These are phyloP conservation scores for Mus spicilegus DNA, from an alignment of 2,113 vertebrate genomes.

Conservation along the genomic window DNA sequence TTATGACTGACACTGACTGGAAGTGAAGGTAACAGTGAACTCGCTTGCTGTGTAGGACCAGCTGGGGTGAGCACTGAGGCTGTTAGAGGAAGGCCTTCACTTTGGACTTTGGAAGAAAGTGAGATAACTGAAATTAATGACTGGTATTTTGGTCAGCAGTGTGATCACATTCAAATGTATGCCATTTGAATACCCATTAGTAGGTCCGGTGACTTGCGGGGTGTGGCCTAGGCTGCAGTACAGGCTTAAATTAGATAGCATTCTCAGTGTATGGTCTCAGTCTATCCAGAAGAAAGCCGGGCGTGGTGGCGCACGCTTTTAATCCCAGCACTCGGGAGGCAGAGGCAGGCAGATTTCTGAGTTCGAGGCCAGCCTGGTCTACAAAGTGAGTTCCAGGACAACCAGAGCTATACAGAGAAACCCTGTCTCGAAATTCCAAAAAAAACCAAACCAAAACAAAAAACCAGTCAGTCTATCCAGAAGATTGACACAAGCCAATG, in stretches of 20 bases:
- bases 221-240: neutral
- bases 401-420: too few relatives aligned
- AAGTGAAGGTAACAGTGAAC: neutral
- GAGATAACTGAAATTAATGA: constrained; percentile 10
- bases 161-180: constrained; percentile 10
- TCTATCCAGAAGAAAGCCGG: neutral
- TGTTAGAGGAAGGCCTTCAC: neutral
- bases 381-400: too few relatives aligned
- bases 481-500: neutral
- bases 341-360: too few relatives aligned
- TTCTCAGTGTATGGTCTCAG: neutral
- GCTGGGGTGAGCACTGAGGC: neutral
- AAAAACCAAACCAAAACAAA: too few relatives aligned
- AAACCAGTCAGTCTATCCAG: neutral
- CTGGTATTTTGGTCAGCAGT: neutral
- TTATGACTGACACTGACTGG: neutral
- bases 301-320: too few relatives aligned
- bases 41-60: neutral
- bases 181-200: constrained; percentile 1
- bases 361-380: too few relatives aligned
- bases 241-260: neutral
- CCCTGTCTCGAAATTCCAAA: too few relatives aligned
- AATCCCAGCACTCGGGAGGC: too few relatives aligned
- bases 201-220: neutral
- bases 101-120: constrained; percentile 28